phyloP scores from a whole-genome alignment of 2,113 vertebrate species.

The Lathamus discolor region DNA sequence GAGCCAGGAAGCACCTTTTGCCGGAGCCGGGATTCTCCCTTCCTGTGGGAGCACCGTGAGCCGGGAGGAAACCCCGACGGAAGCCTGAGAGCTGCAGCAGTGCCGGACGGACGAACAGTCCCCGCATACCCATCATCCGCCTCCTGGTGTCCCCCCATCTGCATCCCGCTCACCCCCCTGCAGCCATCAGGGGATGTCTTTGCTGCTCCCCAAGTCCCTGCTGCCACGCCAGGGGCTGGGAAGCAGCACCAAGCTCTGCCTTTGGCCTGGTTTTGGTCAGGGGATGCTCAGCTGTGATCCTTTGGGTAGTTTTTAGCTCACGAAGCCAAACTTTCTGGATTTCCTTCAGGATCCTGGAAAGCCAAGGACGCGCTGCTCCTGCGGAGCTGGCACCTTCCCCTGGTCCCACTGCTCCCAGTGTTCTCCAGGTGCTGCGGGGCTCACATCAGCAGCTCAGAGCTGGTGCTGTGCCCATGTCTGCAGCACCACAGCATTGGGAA shows the following conservation, averaged over 20 bases:
- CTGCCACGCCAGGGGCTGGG: background rate
- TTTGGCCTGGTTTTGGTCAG: background rate
- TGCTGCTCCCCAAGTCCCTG: background rate
- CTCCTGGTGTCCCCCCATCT: background rate
- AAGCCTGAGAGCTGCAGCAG: background rate
- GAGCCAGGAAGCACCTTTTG: constrained; percentile 54
- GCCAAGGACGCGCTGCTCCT: accelerated
- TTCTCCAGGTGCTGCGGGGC: too few species aligned
- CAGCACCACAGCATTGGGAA: accelerated
- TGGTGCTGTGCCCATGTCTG: background rate
- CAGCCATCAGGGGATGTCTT: background rate
- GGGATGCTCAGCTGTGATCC: background rate
- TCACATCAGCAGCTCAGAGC: background rate
- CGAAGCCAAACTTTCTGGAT: background rate
- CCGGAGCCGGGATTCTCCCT: constrained; percentile 13
- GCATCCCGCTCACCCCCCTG: background rate
- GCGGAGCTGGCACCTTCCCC: background rate
- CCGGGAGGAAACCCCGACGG: background rate
- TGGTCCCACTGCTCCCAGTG: accelerated
- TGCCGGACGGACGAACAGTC: background rate
- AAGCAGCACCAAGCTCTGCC: background rate
- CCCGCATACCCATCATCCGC: accelerated
- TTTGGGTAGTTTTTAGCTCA: background rate
- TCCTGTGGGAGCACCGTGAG: background rate
- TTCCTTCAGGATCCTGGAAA: background rate